phyloP scores from a whole-genome alignment of 1,140 invertebrate genomes.

The Drosophila subpulchrella region DNA sequence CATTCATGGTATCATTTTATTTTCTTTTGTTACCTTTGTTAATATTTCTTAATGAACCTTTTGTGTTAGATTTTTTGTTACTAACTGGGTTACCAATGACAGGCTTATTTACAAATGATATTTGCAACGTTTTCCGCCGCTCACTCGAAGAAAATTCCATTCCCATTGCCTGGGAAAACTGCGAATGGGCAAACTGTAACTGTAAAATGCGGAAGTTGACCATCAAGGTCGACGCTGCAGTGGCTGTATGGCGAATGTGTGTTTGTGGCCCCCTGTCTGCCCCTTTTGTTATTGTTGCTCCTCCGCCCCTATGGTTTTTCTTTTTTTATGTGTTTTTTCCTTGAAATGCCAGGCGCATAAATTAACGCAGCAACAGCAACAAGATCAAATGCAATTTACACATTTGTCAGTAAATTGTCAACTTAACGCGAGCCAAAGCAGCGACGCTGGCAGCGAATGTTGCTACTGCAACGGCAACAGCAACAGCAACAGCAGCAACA shows the following conservation, averaged over 20 bases:
- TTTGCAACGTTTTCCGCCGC: not conserved
- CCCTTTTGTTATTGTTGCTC: slow-evolving; percentile 17
- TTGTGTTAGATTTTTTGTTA: too few species aligned
- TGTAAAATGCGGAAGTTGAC: slow-evolving; percentile 62
- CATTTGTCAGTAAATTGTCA: slow-evolving; percentile 84
- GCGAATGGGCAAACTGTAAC: slow-evolving; percentile 21
- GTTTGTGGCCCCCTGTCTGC: too few species aligned
- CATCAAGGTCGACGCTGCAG: slow-evolving; percentile 56
- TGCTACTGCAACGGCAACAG: slow-evolving; percentile 34
- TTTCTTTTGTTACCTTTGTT: too few species aligned
- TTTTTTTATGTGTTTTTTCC: slow-evolving; percentile 20
- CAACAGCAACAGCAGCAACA: slow-evolving; percentile 40
- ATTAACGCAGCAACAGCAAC: slow-evolving; percentile 71
- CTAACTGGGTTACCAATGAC: too few species aligned
- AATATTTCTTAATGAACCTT: too few species aligned
- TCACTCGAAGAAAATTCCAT: slow-evolving; percentile 7
- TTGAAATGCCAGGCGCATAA: slow-evolving; percentile 74
- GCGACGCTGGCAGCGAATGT: slow-evolving; percentile 43
- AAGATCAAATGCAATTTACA: slow-evolving; percentile 83
- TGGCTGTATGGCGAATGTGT: too few species aligned
- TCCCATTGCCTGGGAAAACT: not conserved
- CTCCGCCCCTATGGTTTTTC: slow-evolving; percentile 12
- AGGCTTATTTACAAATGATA: not conserved
- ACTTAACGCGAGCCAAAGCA: slow-evolving; percentile 71
- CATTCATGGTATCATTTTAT: too few species aligned